Evolutionary conservation across 2,888 invertebrate species (phyloP).

Genomic region (Drosophila mercatorum): DNA sequence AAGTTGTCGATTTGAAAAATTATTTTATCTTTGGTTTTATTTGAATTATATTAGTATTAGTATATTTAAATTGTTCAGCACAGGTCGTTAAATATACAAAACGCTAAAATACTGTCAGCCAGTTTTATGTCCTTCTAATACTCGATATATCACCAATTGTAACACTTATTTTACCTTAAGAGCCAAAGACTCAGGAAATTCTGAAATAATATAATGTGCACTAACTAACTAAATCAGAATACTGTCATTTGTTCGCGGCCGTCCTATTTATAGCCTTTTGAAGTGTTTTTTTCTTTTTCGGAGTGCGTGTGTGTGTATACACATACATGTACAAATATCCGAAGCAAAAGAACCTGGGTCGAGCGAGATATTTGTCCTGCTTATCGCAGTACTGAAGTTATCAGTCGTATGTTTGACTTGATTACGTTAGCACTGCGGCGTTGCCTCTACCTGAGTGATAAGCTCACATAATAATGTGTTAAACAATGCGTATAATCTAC

Average conservation of each 20-base stretch:
- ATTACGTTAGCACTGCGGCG: slow-evolving; percentile 72
- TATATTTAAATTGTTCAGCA: neutral
- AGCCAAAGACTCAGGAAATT: neutral
- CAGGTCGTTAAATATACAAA: neutral
- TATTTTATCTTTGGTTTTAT: neutral
- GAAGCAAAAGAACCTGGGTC: slow-evolving; percentile 30
- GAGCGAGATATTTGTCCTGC: slow-evolving; percentile 49
- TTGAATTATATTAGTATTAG: neutral
- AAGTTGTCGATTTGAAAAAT: neutral
- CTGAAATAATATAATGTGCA: neutral
- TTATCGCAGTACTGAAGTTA: slow-evolving; percentile 53
- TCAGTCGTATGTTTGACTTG: slow-evolving; percentile 59
- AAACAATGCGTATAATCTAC: slow-evolving; percentile 19
- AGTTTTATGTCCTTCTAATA: neutral
- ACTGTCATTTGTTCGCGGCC: slow-evolving; percentile 24
- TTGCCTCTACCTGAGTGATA: slow-evolving; percentile 49
- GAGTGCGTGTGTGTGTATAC: slow-evolving; percentile 1
- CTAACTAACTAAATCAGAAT: slow-evolving; percentile 11
- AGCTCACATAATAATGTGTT: slow-evolving; percentile 28
- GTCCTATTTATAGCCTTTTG: slow-evolving; percentile 39
- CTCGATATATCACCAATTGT: neutral
- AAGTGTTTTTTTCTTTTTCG: neutral
- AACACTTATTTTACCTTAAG: neutral
- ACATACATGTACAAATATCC: slow-evolving; percentile 13
- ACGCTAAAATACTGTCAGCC: neutral